Percentiles rank a stretch among this genome's conserved stretches.
phyloP scores from a whole-genome alignment of 2,888 invertebrate genomes.

The Cinara cedri region DNA sequence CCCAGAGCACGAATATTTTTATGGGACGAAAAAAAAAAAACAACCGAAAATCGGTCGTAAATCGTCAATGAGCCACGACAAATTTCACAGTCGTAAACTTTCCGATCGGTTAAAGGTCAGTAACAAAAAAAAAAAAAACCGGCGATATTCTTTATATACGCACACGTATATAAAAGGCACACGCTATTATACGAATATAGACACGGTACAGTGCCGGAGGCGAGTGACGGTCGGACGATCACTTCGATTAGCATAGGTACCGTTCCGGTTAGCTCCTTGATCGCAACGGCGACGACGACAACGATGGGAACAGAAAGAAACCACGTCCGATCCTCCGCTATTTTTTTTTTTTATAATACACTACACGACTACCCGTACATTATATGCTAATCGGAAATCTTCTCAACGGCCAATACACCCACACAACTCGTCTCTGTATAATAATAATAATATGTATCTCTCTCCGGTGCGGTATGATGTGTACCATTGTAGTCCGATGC shows the following conservation, averaged over 20 bases:
- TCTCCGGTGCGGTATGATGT: not conserved
- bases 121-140: no score
- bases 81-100: constrained; percentile 17
- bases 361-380: not conserved
- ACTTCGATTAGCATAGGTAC: constrained; percentile 20
- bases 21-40: not conserved
- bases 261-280: not conserved
- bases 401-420: constrained; percentile 35
- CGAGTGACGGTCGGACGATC: not conserved
- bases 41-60: not conserved
- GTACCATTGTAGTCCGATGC: constrained; percentile 12
- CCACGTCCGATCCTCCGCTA: not conserved
- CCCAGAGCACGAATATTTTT: constrained; percentile 15
- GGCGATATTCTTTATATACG: not conserved
- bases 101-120: constrained; percentile 19
- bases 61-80: constrained; percentile 10
- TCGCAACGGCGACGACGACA: constrained; percentile 7
- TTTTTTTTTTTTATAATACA: not conserved
- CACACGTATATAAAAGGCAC: not conserved
- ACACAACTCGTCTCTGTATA: not conserved
- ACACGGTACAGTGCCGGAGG: not conserved
- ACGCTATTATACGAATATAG: not conserved
- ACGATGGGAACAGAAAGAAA: no score
- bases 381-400: constrained; percentile 38
- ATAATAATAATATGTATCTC: no score